Evolutionary conservation across 2,113 vertebrate genomes (phyloP), one percentile per base, ranked within the genome.

Genomic region (Phocoena sinus): DNA sequence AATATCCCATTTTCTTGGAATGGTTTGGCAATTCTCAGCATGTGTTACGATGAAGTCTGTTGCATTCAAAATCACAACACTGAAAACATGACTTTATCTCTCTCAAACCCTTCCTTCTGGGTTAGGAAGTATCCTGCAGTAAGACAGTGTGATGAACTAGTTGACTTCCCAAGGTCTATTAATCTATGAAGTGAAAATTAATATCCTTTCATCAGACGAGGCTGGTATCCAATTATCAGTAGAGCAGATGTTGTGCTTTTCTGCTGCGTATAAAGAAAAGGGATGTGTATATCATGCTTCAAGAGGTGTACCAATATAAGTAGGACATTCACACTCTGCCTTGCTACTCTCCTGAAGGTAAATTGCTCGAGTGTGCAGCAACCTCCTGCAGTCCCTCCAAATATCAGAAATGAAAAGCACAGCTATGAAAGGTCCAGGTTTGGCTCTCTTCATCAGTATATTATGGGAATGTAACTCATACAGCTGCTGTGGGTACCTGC

Each of bases 201-300:
- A 94, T 90, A 97, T 95, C 74, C 63, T 91, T 89, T 97, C 53
- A 94, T 95, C 92, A 92, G 89, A 94, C 9, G 26, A 83, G 56
- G 58, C 83, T 96, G 89, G 31, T 90, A 76, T 80, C 83, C 80
- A 97, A 83, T 95, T 96, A 93, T 92, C 50, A 44, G 53, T 23
- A 82, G 83, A 97, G 79, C 96, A 97, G 91, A 94, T 97, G 84
- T 83, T 94, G 79, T 95, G 89, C 85, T 96, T 97, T 95, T 92
- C 90, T 96, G 33, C 83, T 50, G 62, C 76, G 56, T 82, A 63
- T 86, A 94, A 96, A 96, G 94, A 86, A 88, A 97, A 83, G 18
- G 41, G 31, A 96, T 71, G 95, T 62, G 33, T n/a, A 58, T 79
- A 82, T 73, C 87, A 14, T 80, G 63, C 88, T 95, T 93, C 62